Conservation (phyloP, 2,113 vertebrate genomes). For the Cyanoramphus novaezelandiae region DNA sequence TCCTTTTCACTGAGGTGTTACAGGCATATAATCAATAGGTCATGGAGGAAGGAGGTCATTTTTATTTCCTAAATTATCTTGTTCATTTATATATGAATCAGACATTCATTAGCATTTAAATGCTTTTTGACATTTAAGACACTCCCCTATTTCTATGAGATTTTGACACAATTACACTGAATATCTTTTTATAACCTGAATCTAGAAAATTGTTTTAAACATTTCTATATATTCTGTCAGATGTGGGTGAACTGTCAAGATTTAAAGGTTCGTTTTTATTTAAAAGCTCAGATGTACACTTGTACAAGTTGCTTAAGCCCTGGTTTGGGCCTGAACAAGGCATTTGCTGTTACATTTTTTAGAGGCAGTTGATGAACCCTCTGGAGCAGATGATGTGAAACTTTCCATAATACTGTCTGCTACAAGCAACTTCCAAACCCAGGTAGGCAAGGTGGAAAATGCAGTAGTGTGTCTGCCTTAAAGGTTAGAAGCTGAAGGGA, state of each 20-base stretch:
- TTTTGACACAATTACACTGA: slow-evolving; percentile 31
- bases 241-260: neutral
- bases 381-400: neutral
- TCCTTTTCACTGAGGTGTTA: neutral
- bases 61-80: slow-evolving; percentile 47
- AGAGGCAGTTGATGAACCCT: neutral
- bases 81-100: slow-evolving; percentile 43
- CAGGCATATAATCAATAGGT: slow-evolving; percentile 43
- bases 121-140: slow-evolving; percentile 53
- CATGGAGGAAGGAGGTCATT: slow-evolving; percentile 19
- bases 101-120: slow-evolving; percentile 62
- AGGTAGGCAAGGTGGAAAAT: neutral
- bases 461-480: neutral
- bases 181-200: slow-evolving; percentile 28
- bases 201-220: slow-evolving; percentile 30
- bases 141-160: slow-evolving; percentile 41
- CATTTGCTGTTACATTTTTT: neutral
- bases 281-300: neutral
- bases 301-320: neutral
- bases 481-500: neutral
- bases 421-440: neutral
- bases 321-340: neutral
- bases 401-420: neutral
- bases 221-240: slow-evolving; percentile 6
- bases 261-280: slow-evolving; percentile 4